phyloP scores from a whole-genome alignment of 2,113 vertebrate species.

The Ophiodon elongatus region DNA sequence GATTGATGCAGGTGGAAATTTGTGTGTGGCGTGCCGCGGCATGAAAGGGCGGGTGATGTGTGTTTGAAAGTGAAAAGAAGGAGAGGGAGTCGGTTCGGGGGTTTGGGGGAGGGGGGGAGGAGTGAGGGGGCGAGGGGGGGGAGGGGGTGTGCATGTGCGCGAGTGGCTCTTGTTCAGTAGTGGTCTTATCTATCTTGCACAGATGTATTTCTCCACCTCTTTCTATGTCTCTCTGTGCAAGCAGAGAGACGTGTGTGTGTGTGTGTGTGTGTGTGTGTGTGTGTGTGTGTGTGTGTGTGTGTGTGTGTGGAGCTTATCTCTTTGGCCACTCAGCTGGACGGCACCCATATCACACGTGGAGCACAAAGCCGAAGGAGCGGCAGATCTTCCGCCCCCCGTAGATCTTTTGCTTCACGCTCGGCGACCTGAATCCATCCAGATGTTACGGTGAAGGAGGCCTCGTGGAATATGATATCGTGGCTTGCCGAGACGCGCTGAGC shows the following conservation, averaged over 20 bases:
- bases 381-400: conserved; percentile 52
- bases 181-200: conserved; percentile 77
- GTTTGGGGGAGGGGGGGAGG: neutral
- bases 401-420: conserved; percentile 32
- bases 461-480: conserved; percentile 24
- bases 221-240: conserved; percentile 37
- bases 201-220: conserved; percentile 65
- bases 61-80: conserved; percentile 47
- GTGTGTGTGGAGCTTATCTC: conserved; percentile 73
- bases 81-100: neutral
- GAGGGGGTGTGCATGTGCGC: neutral
- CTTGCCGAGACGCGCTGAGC: conserved; percentile 12
- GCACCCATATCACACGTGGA: conserved; percentile 60
- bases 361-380: conserved; percentile 43
- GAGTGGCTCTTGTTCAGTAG: conserved; percentile 49
- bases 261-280: neutral
- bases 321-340: conserved; percentile 76
- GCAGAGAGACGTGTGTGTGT: neutral
- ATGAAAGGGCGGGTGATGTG: conserved; percentile 10
- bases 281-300: neutral
- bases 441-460: conserved; percentile 46
- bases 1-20: conserved; percentile 32
- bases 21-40: conserved; percentile 25
- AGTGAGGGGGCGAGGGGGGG: neutral
- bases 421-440: conserved; percentile 57